These are phyloP conservation scores for Sparus aurata DNA, from an alignment of 2,797 vertebrate species.

Conservation along the genomic window DNA sequence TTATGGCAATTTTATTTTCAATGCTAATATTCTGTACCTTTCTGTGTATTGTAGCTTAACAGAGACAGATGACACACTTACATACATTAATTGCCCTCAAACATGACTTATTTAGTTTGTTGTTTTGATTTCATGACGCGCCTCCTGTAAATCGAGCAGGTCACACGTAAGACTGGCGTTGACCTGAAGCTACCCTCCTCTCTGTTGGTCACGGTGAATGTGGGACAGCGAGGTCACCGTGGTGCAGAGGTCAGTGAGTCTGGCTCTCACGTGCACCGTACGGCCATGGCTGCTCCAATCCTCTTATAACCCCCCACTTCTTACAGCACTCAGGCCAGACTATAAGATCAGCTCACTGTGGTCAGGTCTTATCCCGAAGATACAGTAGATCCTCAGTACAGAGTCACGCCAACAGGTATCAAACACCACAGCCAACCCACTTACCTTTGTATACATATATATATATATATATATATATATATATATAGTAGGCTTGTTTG, in stretches of 20 bases:
- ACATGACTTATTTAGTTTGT: not conserved
- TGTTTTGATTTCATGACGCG: not conserved
- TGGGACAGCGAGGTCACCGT: constrained; percentile 71
- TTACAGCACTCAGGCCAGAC: constrained; percentile 73
- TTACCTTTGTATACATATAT: not conserved
- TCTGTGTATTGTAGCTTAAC: not conserved
- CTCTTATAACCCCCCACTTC: constrained; percentile 81
- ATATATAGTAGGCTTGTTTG: not conserved
- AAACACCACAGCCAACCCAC: constrained; percentile 54
- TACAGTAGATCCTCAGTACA: constrained; percentile 55
- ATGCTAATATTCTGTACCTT: not conserved
- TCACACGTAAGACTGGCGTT: constrained; percentile 25
- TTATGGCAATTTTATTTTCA: not conserved
- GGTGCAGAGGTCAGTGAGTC: constrained; percentile 69
- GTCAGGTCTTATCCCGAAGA: constrained; percentile 76
- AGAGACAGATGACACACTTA: not conserved
- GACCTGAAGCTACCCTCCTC: constrained; percentile 38
- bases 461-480: too few relatives aligned
- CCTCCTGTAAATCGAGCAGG: constrained; percentile 27
- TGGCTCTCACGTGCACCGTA: constrained; percentile 73
- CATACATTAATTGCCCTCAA: not conserved
- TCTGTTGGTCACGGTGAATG: constrained; percentile 60
- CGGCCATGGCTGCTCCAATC: constrained; percentile 70
- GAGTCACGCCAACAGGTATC: constrained; percentile 79
- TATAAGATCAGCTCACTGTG: constrained; percentile 70